Base-by-base conservation (phyloP, 2,888 invertebrate species). In the Ormyrus rosae region DNA sequence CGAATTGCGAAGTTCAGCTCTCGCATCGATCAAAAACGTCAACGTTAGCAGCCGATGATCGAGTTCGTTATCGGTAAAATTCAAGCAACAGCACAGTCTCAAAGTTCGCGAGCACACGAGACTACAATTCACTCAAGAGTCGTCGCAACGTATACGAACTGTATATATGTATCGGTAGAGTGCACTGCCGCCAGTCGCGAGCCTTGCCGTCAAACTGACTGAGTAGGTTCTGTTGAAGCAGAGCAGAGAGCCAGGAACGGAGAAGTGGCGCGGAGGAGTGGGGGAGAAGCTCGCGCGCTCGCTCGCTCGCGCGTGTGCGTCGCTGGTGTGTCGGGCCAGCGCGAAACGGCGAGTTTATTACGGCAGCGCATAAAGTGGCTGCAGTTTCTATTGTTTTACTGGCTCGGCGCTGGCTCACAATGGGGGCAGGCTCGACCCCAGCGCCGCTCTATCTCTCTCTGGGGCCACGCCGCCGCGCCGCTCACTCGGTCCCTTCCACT, bases 371-470 rank as follows among this genome's bases (percentile, higher is more conserved):
- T 77, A 77, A 74, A 81, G 77, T 77, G 81, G 77, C 77, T 78
- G 86, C 86, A 87, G 87, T 88, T 88, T 87, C 88, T 89, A 90
- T 90, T 90, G 90, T 90, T 90, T 90, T 89, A 88, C 88, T 67
- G 69, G 34, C 34, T 34, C 34, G 34, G 34, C 34, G 34, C 34
- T 4, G 71, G 71, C 64, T n/a, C 55, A 74, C 69, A 79, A 76
- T 78, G 86, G 86, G 84, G 84, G 84, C 84, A 55, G 71, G 55
- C 80, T 69, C 87, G 89, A 89, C 86, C 86, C 87, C 85, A 88
- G 87, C 87, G 85, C 86, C 86, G 82, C 58, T 45, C 56, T 56
- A 58, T 50, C 74, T 83, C 76, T 72, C 82, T 75, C 78, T 65
- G 34, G 34, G 34, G 34, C 34, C 67, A 5, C 72, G 58, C 55